phyloP scores from a whole-genome alignment of 2,113 vertebrate genomes.

The Myodes glareolus region DNA sequence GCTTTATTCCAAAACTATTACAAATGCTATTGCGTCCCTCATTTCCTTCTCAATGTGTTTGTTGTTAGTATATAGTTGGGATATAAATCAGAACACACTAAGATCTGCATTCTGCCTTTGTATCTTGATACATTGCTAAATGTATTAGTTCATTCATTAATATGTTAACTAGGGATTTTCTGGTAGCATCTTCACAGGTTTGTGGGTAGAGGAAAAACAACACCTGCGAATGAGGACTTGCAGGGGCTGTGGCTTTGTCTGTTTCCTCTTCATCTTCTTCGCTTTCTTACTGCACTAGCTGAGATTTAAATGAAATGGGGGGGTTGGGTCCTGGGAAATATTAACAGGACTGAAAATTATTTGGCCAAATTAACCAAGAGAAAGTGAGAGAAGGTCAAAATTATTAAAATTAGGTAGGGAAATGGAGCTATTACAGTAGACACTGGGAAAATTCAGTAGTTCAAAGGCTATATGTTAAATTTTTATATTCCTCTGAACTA shows the following conservation, averaged over 20 bases:
- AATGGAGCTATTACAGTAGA: background rate
- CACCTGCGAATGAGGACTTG: background rate
- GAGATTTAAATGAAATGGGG: background rate
- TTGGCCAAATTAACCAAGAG: background rate
- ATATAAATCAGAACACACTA: no score
- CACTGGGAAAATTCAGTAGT: background rate
- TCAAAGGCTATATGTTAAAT: background rate
- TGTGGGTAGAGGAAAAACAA: background rate
- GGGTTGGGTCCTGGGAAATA: background rate
- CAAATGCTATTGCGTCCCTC: background rate
- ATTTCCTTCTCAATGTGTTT: background rate
- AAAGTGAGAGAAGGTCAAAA: background rate
- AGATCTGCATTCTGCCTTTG: background rate
- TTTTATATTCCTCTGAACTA: background rate
- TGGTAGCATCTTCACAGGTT: background rate
- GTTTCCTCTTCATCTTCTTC: background rate
- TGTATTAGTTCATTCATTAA: background rate
- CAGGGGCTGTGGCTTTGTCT: background rate
- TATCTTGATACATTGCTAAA: background rate
- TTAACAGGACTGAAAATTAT: background rate
- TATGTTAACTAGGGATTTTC: background rate
- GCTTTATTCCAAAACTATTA: background rate
- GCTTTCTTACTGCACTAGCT: background rate
- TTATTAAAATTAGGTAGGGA: background rate
- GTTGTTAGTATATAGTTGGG: background rate